Percentiles rank a stretch among this genome's conserved stretches.
phyloP scores from a whole-genome alignment of 2,113 vertebrate genomes.

The Thunnus thynnus region DNA sequence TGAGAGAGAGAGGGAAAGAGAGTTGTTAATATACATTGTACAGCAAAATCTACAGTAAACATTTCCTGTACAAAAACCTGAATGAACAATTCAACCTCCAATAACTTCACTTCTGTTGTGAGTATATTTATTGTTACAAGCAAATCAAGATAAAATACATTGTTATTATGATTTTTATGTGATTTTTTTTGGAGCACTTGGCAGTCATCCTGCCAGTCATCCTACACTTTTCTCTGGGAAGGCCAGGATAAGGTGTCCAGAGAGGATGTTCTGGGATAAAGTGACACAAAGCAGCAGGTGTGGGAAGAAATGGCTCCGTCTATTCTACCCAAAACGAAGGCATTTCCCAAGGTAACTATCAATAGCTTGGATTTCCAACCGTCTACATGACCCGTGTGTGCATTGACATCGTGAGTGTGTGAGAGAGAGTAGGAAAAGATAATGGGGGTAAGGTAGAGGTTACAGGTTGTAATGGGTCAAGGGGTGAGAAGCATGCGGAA shows the following conservation, averaged over 20 bases:
- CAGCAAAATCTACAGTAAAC: background rate
- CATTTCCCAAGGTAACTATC: constrained; percentile 75
- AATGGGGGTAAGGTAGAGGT: background rate
- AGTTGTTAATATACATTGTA: background rate
- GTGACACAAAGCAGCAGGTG: constrained; percentile 75
- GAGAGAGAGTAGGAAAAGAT: constrained; percentile 10
- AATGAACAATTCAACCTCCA: background rate
- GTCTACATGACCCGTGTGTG: constrained; percentile 49
- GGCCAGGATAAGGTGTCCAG: constrained; percentile 52
- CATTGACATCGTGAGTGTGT: constrained; percentile 21
- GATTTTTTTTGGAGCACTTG: constrained; percentile 18
- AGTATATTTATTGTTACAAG: constrained; percentile 4
- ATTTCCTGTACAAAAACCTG: background rate
- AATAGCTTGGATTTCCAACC: constrained; percentile 74
- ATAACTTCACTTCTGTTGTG: background rate
- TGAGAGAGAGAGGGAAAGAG: constrained; percentile 6
- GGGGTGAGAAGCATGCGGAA: background rate
- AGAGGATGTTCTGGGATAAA: constrained; percentile 61
- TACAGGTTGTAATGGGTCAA: background rate
- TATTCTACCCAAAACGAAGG: constrained; percentile 53
- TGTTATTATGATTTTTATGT: background rate
- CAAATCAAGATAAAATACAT: background rate
- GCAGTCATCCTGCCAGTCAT: constrained; percentile 31
- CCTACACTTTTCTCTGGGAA: constrained; percentile 25
- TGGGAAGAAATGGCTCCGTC: constrained; percentile 66